Base-by-base conservation (phyloP, 2,113 vertebrate species). In the Ptilorrhoa leucosticta region DNA sequence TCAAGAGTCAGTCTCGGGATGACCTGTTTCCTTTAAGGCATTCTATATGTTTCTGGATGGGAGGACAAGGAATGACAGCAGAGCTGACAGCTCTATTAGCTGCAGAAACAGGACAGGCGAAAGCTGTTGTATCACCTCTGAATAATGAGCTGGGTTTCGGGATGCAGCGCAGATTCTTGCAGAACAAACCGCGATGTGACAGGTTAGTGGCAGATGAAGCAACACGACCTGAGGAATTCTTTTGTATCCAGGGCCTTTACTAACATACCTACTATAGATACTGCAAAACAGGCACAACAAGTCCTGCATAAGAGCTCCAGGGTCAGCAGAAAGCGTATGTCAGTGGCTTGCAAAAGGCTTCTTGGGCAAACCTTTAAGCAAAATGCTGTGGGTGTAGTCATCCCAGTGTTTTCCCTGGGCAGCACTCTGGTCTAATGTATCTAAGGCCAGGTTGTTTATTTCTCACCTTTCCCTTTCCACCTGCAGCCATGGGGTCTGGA, bases 81-180 rank as follows among this genome's bases (percentile, higher is more conserved):
- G 47, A 83, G 37, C 94, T 97, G 97, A 97, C 96, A 98, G 96
- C 83, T 97, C 96, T 95, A 97, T 98, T 98, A 98, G 81, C 92
- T 89, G 68, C 58, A 95, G 88, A 94, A 95, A 66, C 60, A 95
- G 93, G 90, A 94, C 14, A 20, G 86, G 91, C 2, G 11, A 96
- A 89, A 61, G 73, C 82, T 73, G 75, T 54, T 81, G 58, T 93
- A 80, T 73, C 83, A 93, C 96, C 91, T 96, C 69, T 65, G 90
- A 92, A 93, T 98, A 97, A 98, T 37, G 50, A 98, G 94, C 78
- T 71, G 88, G 56, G 64, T 91, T 97, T 95, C 93, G 6, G 47
- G 90, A 82, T 37, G 53, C 90, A 97, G 93, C 92, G 93, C 80
- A 90, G 87, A 96, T 96, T 95, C 95, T 68, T 73, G 88, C 65